A percentile compares a stretch with the other conserved stretches of the same genome.
Conservation (phyloP, 2,888 invertebrate species). For the Leucoma salicis region DNA sequence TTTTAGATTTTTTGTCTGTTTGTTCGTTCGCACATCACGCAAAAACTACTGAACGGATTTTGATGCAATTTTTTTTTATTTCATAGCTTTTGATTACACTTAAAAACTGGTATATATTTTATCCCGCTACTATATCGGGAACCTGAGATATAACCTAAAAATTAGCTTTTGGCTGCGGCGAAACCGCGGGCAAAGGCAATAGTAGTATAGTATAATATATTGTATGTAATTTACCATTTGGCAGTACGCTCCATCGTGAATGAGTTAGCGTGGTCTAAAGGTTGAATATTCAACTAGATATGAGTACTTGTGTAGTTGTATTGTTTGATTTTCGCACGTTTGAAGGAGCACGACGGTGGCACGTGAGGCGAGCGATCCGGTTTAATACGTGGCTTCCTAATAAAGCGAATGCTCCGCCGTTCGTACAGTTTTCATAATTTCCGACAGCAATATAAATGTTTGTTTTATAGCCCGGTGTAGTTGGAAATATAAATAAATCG, state of each 20-base stretch:
- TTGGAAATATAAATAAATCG: background rate
- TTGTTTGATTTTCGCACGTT: conserved; percentile 36
- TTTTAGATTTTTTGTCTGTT: no score
- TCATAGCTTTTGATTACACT: no score
- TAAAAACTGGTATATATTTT: no score
- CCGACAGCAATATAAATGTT: conserved; percentile 40
- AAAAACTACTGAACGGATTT: no score
- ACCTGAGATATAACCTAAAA: no score
- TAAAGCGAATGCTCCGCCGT: conserved; percentile 55
- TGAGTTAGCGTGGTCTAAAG: conserved; percentile 32
- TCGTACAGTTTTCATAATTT: conserved; percentile 39
- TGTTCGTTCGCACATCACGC: no score
- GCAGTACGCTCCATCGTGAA: conserved; percentile 32
- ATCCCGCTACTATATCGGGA: no score
- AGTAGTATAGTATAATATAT: no score
- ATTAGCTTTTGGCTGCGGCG: no score
- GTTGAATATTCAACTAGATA: conserved; percentile 21
- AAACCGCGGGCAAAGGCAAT: no score
- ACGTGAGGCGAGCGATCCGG: conserved; percentile 53
- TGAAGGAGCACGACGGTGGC: conserved; percentile 51
- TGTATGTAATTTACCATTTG: no score
- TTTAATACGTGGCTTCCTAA: conserved; percentile 76
- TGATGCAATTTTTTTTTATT: no score
- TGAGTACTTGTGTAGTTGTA: conserved; percentile 17
- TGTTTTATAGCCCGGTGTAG: conserved; percentile 27